Percentiles rank a stretch among this genome's conserved stretches.
phyloP scores from a whole-genome alignment of 2,113 vertebrate genomes.

The Apteryx mantelli region DNA sequence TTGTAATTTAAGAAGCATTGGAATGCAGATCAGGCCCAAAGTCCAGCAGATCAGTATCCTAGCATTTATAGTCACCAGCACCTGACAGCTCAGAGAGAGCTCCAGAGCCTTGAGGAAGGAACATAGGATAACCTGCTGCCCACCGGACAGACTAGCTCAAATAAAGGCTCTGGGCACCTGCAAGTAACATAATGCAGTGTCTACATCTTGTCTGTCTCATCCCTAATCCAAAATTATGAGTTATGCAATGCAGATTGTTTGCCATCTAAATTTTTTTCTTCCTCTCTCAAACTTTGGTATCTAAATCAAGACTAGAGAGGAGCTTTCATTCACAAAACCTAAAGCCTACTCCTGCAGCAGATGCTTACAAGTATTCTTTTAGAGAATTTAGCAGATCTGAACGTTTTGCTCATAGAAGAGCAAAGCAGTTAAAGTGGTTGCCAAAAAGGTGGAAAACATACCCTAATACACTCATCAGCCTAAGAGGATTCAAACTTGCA shows the following conservation, averaged over 20 bases:
- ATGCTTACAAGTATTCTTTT: background rate
- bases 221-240: background rate
- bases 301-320: background rate
- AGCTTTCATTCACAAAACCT: background rate
- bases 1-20: background rate
- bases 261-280: background rate
- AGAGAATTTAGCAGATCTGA: background rate
- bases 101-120: background rate
- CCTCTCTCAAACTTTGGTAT: background rate
- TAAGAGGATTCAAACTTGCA: background rate
- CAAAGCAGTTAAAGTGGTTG: background rate
- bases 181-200: background rate
- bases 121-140: background rate
- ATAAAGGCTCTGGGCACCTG: background rate
- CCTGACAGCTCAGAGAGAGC: background rate
- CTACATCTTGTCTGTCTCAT: background rate
- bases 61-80: background rate
- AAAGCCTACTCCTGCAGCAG: background rate
- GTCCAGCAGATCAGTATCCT: background rate
- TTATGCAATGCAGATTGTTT: background rate
- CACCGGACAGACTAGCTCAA: rapidly evolving
- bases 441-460: background rate
- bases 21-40: background rate
- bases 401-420: background rate
- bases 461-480: background rate